A percentile compares a stretch with the other conserved stretches of the same genome.
phyloP scores from a whole-genome alignment of 2,113 vertebrate species.

The Tricholaema leucomelas region DNA sequence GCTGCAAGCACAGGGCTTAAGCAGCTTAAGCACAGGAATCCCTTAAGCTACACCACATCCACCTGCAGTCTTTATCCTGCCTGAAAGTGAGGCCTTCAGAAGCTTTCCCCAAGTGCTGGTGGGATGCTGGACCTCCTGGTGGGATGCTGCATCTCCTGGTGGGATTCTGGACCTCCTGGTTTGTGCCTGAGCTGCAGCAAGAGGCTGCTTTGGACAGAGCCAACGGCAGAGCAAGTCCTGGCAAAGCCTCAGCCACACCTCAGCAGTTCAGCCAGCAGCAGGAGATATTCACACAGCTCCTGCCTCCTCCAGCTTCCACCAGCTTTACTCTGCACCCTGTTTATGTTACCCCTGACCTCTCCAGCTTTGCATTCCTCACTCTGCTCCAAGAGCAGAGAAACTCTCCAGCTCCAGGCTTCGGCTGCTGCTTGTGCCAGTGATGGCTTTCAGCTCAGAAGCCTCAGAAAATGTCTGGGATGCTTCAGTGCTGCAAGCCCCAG shows the following conservation, averaged over 20 bases:
- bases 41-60: neutral
- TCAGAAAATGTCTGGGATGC: neutral
- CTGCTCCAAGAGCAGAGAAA: neutral
- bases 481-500: neutral
- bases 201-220: accelerated
- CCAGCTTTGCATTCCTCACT: neutral
- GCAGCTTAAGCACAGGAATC: neutral
- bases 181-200: neutral
- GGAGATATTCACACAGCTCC: neutral
- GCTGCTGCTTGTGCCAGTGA: neutral
- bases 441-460: neutral
- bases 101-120: too few relatives aligned
- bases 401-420: neutral
- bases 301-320: neutral
- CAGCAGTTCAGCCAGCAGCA: too few relatives aligned
- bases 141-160: too few relatives aligned
- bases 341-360: neutral
- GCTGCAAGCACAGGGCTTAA: neutral
- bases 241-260: neutral
- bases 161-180: too few relatives aligned
- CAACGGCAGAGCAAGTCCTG: neutral
- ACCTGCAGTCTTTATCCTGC: neutral
- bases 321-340: accelerated
- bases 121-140: too few relatives aligned
- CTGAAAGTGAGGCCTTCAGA: neutral